These are phyloP conservation scores for Microchrysa polita DNA, from an alignment of 2,888 invertebrate genomes.

Conservation along the genomic window DNA sequence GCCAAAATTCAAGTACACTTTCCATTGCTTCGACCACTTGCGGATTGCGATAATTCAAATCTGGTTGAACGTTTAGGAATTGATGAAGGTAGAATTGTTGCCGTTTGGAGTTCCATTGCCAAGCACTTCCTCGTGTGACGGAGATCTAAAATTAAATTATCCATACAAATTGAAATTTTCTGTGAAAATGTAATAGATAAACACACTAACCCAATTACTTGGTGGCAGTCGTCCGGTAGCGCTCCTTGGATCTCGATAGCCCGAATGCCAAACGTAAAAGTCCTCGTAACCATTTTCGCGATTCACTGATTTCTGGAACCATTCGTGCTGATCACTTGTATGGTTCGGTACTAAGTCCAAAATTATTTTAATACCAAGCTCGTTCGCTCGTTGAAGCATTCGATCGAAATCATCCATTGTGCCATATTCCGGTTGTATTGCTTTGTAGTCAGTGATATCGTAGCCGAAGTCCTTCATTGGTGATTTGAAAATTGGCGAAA, in stretches of 20 bases:
- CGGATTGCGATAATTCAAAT: slow-evolving; percentile 77
- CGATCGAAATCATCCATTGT: slow-evolving; percentile 72
- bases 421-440: slow-evolving; percentile 73
- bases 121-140: slow-evolving; percentile 75
- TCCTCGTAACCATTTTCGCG: slow-evolving; percentile 72
- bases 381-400: slow-evolving; percentile 65
- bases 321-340: slow-evolving; percentile 62
- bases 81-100: slow-evolving; percentile 79
- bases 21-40: slow-evolving; percentile 72
- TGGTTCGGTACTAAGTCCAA: slow-evolving; percentile 69
- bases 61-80: slow-evolving; percentile 77
- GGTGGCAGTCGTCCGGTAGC: slow-evolving; percentile 62
- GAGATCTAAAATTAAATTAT: slow-evolving; percentile 60
- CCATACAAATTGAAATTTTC: too few species aligned
- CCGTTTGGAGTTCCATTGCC: slow-evolving; percentile 75
- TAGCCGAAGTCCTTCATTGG: slow-evolving; percentile 75
- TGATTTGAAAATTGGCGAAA: slow-evolving; percentile 72
- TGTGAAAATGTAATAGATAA: neutral
- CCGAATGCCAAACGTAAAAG: slow-evolving; percentile 73
- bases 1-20: slow-evolving; percentile 74
- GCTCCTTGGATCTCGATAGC: slow-evolving; percentile 48
- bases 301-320: slow-evolving; percentile 78
- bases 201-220: slow-evolving; percentile 66
- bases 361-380: slow-evolving; percentile 64
- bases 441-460: slow-evolving; percentile 70